Conservation (phyloP, 2,888 invertebrate genomes). For the Eustalomyia histrio region DNA sequence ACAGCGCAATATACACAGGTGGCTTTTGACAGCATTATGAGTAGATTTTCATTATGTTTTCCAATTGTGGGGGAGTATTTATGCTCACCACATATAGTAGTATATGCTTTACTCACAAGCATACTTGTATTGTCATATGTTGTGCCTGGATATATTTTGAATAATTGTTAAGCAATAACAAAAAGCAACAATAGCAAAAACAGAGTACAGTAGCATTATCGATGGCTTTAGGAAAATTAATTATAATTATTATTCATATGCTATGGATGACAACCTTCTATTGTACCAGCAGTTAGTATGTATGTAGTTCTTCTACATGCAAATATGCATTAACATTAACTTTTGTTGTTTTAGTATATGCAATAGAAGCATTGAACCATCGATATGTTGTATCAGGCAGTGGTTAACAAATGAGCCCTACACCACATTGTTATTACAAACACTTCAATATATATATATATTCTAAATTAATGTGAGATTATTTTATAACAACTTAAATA, state of each 20-base stretch:
- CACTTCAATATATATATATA: background rate
- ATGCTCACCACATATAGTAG: too few species aligned
- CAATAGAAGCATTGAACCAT: background rate
- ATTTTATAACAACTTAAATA: too few species aligned
- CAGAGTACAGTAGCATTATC: background rate
- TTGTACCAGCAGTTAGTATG: background rate
- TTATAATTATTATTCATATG: constrained; percentile 24
- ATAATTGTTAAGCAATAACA: constrained; percentile 24
- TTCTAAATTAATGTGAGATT: too few species aligned
- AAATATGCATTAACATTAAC: background rate
- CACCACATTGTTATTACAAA: background rate
- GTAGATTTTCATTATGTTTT: constrained; percentile 4
- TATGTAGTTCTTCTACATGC: background rate
- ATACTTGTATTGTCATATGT: too few species aligned
- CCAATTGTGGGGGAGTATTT: background rate
- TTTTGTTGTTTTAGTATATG: background rate
- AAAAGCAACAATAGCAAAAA: background rate
- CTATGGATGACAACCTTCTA: background rate
- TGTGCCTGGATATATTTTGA: background rate
- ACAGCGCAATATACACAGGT: background rate
- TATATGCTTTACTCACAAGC: too few species aligned
- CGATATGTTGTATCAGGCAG: background rate
- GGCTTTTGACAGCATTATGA: constrained; percentile 14
- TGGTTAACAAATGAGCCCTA: background rate
- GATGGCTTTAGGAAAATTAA: constrained; percentile 26